Evolutionary conservation across 2,797 vertebrate genomes (phyloP), one percentile per base, ranked within the genome.

Genomic region (Brotula barbata): DNA sequence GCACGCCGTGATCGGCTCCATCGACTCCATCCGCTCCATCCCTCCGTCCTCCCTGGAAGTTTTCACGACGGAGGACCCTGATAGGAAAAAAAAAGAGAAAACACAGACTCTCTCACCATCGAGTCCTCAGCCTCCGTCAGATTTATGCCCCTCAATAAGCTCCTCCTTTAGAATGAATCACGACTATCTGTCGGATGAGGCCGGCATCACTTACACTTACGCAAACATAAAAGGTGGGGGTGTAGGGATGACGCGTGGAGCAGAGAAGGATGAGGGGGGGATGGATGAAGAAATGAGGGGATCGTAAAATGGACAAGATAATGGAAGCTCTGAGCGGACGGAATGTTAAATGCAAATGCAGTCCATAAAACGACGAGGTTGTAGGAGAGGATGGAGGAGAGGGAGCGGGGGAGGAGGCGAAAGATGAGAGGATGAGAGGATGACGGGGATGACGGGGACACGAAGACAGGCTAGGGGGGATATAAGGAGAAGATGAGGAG

Each of bases 1-100:
- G 50, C 67, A 58, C 7, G 83, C 77, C 3, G 85, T 78, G 71
- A 88, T 79, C 43, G 88, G 81, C 68, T 91, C 89, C 89, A 91
- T 91, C 1, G 86, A 88, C 73, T 89, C 80, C 83, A 87, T 85
- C 52, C 80, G 84, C 81, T 89, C 87, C 87, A 89, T 89, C 60
- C 64, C 68, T 45, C 14, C 28, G 44, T 66, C 53, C 47, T 58
- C 46, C 6, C 41, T 28, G 31, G 11, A 41, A 8, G 57, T 64
- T 17, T 21, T 31, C 33, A 2, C 46, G 11, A 6, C 21, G 3
- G 43, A 58, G 42, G 28, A 44, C 1, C 8, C 12, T 6, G 45
- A 5, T 3, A 50, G 44, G 13, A 44, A 42, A 25, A 14, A 40
- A 6, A 7, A 34, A 14, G n/a, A n/a, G n/a, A n/a, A n/a, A n/a